Evolutionary conservation across 2,888 invertebrate genomes (phyloP).

Genomic region (Epistrophe grossulariae): DNA sequence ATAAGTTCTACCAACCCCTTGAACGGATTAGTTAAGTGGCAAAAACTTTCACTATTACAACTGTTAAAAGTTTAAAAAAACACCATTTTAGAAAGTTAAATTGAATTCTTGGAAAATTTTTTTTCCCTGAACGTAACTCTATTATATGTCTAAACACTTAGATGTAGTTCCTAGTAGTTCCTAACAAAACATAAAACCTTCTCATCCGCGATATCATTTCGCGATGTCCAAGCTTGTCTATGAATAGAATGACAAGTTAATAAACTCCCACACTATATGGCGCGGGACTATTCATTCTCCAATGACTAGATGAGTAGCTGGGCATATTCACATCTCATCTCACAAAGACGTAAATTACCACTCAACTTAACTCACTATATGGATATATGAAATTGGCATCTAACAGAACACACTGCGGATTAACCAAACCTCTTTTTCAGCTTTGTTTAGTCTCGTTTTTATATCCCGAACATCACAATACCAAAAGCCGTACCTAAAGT

Average conservation of each 20-base stretch:
- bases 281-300: background rate
- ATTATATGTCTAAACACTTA: too few species aligned
- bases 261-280: constrained; percentile 68
- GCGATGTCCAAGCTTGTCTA: constrained; percentile 45
- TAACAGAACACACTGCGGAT: constrained; percentile 65
- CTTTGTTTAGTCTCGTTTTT: constrained; percentile 9
- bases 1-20: background rate
- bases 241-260: constrained; percentile 71
- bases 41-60: background rate
- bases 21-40: background rate
- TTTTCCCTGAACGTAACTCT: background rate
- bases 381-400: constrained; percentile 75
- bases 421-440: constrained; percentile 56
- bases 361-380: constrained; percentile 72
- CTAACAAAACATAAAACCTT: constrained; percentile 10
- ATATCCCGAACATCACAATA: constrained; percentile 54
- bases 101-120: background rate
- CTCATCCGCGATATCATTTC: constrained; percentile 3
- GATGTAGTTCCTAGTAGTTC: too few species aligned
- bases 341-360: constrained; percentile 75
- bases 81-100: background rate
- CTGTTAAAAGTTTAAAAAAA: background rate
- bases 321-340: constrained; percentile 64
- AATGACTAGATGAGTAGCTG: background rate
- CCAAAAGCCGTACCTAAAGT: constrained; percentile 56